Evolutionary conservation across 1,140 invertebrate species (phyloP), one percentile per base, ranked within the genome.

Genomic region (Oncopodura yosiiana): DNA sequence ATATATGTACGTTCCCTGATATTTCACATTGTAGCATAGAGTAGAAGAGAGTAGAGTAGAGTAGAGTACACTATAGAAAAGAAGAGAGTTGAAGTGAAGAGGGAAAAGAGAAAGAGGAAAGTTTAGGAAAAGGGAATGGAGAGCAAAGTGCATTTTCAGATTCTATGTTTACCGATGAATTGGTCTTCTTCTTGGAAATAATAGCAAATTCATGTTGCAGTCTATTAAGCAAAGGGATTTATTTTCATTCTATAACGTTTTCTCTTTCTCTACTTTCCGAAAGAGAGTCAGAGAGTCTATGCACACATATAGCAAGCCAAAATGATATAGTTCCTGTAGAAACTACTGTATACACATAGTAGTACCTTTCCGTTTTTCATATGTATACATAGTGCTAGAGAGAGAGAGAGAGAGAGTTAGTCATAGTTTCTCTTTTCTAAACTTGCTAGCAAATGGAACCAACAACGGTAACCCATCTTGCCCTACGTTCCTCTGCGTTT

Each of bases 181-280:
- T 56, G 61, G 61, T 62, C 66, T 71, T 71, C 65, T 60, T 56
- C 69, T 72, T 67, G 68, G 66, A 70, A 73, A 73, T 71, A 71
- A 73, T 72, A 73, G 71, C 71, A 65, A 66, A 73, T 70, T 70
- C 71, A 67, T 73, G 71, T 73, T 72, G 60, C 69, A 67, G 70
- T 71, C 70, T 71, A 73, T 73, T 73, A 64, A 73, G 69, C 67
- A 71, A 69, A 70, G 67, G 70, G 68, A 73, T 73, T 73, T 73
- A 72, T 73, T 73, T 73, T 72, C 71, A 71, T 73, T 72, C 58
- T 56, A 60, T 63, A 61, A 34, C 26, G 43, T 53, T 53, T 53
- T 49, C 45, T 49, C n/a, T n/a, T n/a, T n/a, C n/a, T n/a, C n/a
- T n/a, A n/a, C n/a, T n/a, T n/a, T n/a, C n/a, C n/a, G n/a, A n/a